Base-by-base conservation (phyloP, 2,888 invertebrate species). In the Scaptomyza tumidula region DNA sequence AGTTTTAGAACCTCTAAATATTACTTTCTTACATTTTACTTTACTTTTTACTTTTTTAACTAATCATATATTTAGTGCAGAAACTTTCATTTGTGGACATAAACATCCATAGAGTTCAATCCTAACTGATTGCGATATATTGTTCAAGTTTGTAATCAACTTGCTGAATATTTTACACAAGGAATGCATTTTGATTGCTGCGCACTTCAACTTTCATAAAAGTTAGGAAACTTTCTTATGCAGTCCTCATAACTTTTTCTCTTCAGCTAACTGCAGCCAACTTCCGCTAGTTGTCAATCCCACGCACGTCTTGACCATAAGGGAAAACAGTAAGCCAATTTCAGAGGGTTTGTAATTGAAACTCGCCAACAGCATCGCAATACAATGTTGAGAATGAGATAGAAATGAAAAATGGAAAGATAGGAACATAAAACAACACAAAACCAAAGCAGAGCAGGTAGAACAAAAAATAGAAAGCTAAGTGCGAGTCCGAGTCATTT, bases 331-430 rank as follows among this genome's bases (percentile, higher is more conserved):
- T 72, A 71, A 71, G 80, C 83, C 83, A 82, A 73, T 79, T 79
- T 64, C 60, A 67, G 65, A 69, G 68, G 65, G 80, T 71, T 83
- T 81, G 66, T 86, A 80, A 79, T 80, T 82, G 80, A 82, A 76
- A 75, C 56, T 66, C 61, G 59, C 45, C 49, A 10, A 54, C 41
- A 35, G 61, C 52, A 41, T 41, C 33, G 19, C 44, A 55, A 39
- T 43, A 44, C 31, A 46, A 14, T 50, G 35, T 14, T 10, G 29
- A 43, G 45, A 50, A 7, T 54, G 45, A 62, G 41, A n/a, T n/a
- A 29, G 27, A 29, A 37, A 31, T 13, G 13, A 19, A n/a, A 10
- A 14, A 48, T 24, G 31, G 1, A 3, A 6, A 29, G 13, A 48
- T 24, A 41, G 59, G 31, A 43, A 33, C n/a, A 24, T 35, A 35